A percentile compares a stretch with the other conserved stretches of the same genome.
phyloP scores from a whole-genome alignment of 1,140 invertebrate species.

The Hyposmocoma kahamanoa region DNA sequence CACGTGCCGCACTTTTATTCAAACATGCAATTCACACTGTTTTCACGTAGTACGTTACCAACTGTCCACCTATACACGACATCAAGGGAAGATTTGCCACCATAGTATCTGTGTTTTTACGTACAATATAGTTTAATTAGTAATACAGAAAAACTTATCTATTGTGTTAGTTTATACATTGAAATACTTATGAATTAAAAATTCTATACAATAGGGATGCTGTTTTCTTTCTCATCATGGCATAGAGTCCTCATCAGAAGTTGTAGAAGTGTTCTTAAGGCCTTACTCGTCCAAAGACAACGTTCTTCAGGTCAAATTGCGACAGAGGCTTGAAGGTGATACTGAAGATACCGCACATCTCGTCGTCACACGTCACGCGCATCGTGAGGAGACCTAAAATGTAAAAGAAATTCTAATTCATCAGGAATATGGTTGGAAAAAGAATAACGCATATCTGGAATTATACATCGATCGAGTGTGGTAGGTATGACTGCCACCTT shows the following conservation, averaged over 20 bases:
- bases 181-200: neutral
- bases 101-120: neutral
- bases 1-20: no score
- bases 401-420: no score
- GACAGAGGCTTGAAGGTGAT: conserved; percentile 57
- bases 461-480: no score
- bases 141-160: neutral
- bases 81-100: neutral
- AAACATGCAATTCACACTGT: no score
- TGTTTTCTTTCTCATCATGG: no score
- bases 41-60: no score
- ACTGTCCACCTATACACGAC: no score
- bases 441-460: no score
- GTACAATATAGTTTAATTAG: neutral
- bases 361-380: conserved; percentile 41
- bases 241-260: no score
- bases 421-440: no score
- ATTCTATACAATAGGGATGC: neutral
- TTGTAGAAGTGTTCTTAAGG: neutral
- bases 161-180: neutral
- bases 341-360: conserved; percentile 55
- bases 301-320: conserved; percentile 48
- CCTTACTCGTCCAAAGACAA: conserved; percentile 52
- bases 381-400: conserved; percentile 60
- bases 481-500: no score